These are phyloP conservation scores for Anoplophora glabripennis DNA, from an alignment of 1,140 invertebrate genomes.

Conservation along the genomic window DNA sequence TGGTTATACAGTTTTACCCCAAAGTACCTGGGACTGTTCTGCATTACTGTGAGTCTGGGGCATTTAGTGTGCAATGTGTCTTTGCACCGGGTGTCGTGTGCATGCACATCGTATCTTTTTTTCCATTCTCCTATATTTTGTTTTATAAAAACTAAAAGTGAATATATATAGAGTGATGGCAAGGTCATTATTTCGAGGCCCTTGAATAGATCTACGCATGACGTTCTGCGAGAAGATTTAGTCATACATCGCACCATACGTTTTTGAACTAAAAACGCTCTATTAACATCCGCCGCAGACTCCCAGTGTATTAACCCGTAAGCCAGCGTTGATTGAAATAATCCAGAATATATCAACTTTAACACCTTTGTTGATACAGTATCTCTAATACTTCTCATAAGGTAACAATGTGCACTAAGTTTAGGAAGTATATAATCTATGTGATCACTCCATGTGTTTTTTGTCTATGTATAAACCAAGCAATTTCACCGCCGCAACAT, in stretches of 20 bases:
- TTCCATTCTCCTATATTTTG: neutral
- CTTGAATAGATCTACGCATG: neutral
- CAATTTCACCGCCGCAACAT: neutral
- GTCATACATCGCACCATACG: neutral
- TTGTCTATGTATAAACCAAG: neutral
- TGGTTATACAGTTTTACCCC: neutral
- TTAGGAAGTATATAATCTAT: neutral
- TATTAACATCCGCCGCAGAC: too few relatives aligned
- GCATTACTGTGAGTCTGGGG: neutral
- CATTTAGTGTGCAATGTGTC: neutral
- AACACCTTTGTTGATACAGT: neutral
- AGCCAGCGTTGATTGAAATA: neutral
- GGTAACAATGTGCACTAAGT: slow-evolving; percentile 1
- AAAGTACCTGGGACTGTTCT: neutral
- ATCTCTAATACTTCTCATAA: neutral
- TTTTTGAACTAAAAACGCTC: neutral
- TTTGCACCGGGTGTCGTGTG: neutral
- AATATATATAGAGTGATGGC: neutral
- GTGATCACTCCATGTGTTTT: neutral
- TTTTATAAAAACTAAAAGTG: neutral
- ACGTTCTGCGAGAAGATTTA: neutral
- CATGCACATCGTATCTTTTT: neutral
- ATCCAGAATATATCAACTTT: neutral
- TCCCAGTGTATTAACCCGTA: neutral
- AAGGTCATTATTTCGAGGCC: neutral